Evolutionary conservation across 2,888 invertebrate genomes (phyloP), one percentile per base, ranked within the genome.

Genomic region (Eristalinus sepulchralis): DNA sequence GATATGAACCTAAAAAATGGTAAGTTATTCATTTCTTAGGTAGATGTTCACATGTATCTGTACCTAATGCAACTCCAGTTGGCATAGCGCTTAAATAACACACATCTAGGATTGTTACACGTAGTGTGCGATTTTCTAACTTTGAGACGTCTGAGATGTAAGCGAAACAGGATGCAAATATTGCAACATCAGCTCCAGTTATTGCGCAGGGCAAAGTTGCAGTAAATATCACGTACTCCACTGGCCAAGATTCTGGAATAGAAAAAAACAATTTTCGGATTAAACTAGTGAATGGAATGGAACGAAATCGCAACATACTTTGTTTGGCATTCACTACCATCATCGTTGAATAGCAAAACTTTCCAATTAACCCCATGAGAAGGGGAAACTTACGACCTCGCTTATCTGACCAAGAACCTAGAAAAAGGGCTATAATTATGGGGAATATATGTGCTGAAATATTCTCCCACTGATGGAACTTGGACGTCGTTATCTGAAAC

Each of bases 21-120:
- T 24, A 36, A 2, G 17, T 55, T 53, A 24, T 10, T 53, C 59
- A 47, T 55, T 39, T 27, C 5, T 2, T 57, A 24, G n/a, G n/a
- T 27, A 24, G 60, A 34, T 27, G 27, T 27, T 27, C 5, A 27
- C 2, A 36, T 10, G 10, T n/a, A 27, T 5, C 5, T 39, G 93
- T 93, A 94, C 96, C 97, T 83, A 96, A 90, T 31, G 96, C 96
- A 6, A 97, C 95, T 59, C 98, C 98, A 0, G 95, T 94, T 0
- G 97, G 97, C 94, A 97, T 96, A 0, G 98, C 96, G 76, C 95
- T 95, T 88, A 98, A 94, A 90, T 97, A 97, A 89, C 96, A 95
- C 0, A 96, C 95, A 90, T 98, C 98, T 73, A 98, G 92, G 67
- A 98, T 95, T 0, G 97, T 96, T 3, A 98, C 95, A 82, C 97